Base-by-base conservation (phyloP, 2,888 invertebrate genomes). In the Nomada fucata region DNA sequence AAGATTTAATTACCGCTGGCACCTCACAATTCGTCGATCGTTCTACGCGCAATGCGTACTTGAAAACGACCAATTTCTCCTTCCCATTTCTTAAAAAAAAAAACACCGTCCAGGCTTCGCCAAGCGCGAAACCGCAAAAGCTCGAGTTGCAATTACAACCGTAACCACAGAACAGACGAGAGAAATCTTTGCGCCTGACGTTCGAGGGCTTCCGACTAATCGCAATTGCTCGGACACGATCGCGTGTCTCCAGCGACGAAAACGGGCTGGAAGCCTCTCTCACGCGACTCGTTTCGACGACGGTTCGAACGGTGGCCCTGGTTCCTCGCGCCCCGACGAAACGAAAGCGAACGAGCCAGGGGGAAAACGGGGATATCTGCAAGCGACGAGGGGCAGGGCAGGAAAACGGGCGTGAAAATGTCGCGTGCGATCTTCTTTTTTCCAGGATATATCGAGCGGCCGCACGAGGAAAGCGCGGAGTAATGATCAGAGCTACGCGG, bases 401-500 rank as follows among this genome's bases (percentile, higher is more conserved):
- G 26, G 13, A 63, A 20, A 64, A 15, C 50, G n/a, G 2, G 20
- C 47, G 36, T 65, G 36, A 63, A 73, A 57, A 70, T 59, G 65
- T 53, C 36, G 64, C 55, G 64, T 69, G 57, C 75, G 71, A 81
- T 23, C 57, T 23, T 23, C n/a, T 59, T 26, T 79, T 57, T 69
- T 73, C 0, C 76, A 79, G 83, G 71, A 79, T 72, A 55, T 84
- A 82, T 69, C 79, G 76, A 86, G 72, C 75, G 72, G 60, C 29
- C 36, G 60, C 29, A 70, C 67, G 79, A 86, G 79, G 70, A 84
- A 81, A 83, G 67, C 42, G 60, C 79, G 75, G 78, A 91, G 90
- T 89, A 78, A 91, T 91, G 90, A 86, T 84, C 83, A 89, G 83
- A 79, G 83, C 68, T 70, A 84, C 78, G 52, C 76, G 79, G 70